phyloP scores from a whole-genome alignment of 2,113 vertebrate genomes.

The Sus scrofa region DNA sequence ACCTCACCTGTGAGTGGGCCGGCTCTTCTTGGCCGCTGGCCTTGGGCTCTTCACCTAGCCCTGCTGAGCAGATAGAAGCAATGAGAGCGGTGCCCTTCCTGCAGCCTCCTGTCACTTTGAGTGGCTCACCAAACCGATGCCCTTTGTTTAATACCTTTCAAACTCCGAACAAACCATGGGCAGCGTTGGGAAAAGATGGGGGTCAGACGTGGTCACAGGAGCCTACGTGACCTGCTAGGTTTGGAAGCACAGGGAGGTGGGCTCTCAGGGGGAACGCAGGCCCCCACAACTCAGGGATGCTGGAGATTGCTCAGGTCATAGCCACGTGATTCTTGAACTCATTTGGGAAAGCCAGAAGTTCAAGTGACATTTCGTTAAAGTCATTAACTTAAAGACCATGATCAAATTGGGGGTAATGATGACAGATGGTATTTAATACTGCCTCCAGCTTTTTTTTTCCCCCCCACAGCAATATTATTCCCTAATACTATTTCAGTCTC shows the following conservation, averaged over 20 bases:
- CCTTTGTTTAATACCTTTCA: neutral
- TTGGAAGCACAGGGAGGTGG: neutral
- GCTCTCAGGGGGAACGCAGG: accelerated
- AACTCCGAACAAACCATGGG: neutral
- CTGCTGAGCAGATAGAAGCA: neutral
- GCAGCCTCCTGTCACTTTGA: neutral
- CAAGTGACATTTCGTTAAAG: conserved; percentile 42
- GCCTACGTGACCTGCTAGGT: neutral
- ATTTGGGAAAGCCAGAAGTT: conserved; percentile 38
- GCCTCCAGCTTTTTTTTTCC: neutral
- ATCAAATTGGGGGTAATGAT: neutral
- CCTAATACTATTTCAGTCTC: conserved; percentile 50
- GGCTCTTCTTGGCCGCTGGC: neutral
- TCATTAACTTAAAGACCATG: conserved; percentile 49
- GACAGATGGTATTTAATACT: conserved; percentile 33
- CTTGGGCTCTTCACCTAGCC: neutral
- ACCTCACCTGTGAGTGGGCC: neutral
- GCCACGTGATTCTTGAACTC: neutral
- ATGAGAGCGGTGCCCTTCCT: neutral
- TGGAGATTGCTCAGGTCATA: neutral
- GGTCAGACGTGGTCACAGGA: neutral
- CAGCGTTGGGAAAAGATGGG: accelerated
- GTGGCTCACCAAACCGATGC: neutral
- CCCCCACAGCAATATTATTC: neutral
- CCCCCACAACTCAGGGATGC: neutral